Base-by-base conservation (phyloP, 2,888 invertebrate species). In the Leucania comma region DNA sequence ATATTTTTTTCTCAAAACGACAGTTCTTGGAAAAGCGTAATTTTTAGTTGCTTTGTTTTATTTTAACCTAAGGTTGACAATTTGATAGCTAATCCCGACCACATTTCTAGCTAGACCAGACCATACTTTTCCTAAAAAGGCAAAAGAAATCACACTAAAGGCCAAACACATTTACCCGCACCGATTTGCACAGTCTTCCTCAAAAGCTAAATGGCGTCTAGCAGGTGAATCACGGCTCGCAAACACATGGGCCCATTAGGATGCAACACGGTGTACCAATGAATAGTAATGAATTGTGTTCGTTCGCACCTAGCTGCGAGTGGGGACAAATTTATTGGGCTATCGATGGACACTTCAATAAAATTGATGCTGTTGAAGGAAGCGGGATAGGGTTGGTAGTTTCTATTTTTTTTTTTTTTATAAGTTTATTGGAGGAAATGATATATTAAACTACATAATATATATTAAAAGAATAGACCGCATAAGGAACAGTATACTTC, bases 181-280 rank as follows among this genome's bases (percentile, higher is more conserved):
- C 48, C 57, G 64, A 79, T 77, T 78, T 71, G 56, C 58, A 63
- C 26, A 65, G 42, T 32, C 58, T 67, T 64, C 38, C 56, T 67
- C 60, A 65, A 73, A 67, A 63, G 73, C 68, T 68, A 81, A 81
- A 68, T 66, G 66, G 58, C 35, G 38, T 50, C 57, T 54, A 26
- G 62, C 71, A 71, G 62, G 79, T 76, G 72, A 79, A 75, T 72
- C 84, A 75, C 61, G 67, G 70, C 46, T 68, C 53, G 51, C 71
- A 68, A 62, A 72, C 62, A 76, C 65, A 83, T 72, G 64, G 63
- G 66, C 61, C 72, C 67, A 86, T 87, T 84, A 83, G 78, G 77
- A 85, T 86, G 85, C 86, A 84, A 78, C 81, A 84, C 67, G 75
- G 71, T 78, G 81, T 79, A 73, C 70, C 77, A 79, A 86, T 87